Conservation (phyloP, 2,113 vertebrate genomes). For the Tupaia chinensis region DNA sequence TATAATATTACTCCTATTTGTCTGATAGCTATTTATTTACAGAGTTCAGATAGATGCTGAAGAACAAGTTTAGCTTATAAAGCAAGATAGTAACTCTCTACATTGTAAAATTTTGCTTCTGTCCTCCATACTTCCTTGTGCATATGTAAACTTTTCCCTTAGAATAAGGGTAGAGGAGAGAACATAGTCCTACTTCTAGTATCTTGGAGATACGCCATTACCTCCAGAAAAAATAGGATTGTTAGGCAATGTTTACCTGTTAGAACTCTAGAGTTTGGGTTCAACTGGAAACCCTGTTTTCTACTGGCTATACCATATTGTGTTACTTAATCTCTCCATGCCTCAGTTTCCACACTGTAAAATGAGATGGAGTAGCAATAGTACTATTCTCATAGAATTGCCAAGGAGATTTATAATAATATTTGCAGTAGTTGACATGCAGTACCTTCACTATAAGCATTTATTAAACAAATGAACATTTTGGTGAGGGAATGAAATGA, state of each 20-base stretch:
- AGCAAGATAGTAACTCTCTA: slow-evolving; percentile 52
- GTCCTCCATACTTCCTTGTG: not conserved
- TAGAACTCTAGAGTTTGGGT: not conserved
- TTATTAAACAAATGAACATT: not conserved
- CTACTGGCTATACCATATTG: not conserved
- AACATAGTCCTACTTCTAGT: not conserved
- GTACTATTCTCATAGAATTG: not conserved
- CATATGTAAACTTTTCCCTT: not conserved
- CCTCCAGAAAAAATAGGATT: not conserved
- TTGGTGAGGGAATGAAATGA: not conserved
- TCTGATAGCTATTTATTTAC: not conserved
- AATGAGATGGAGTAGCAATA: not conserved
- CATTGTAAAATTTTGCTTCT: slow-evolving; percentile 31
- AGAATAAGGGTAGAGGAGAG: too few species aligned
- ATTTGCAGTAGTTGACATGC: not conserved
- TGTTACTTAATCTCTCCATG: not conserved
- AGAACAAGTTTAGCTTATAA: slow-evolving; percentile 56
- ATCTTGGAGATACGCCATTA: not conserved
- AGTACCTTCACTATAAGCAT: not conserved
- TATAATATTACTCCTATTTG: not conserved
- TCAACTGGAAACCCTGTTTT: not conserved
- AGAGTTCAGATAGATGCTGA: slow-evolving; percentile 48
- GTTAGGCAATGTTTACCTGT: not conserved
- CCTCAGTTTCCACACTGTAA: slow-evolving; percentile 42
- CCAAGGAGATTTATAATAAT: not conserved